These are phyloP conservation scores for Ladona fulva DNA, from an alignment of 1,140 invertebrate species.

Conservation along the genomic window DNA sequence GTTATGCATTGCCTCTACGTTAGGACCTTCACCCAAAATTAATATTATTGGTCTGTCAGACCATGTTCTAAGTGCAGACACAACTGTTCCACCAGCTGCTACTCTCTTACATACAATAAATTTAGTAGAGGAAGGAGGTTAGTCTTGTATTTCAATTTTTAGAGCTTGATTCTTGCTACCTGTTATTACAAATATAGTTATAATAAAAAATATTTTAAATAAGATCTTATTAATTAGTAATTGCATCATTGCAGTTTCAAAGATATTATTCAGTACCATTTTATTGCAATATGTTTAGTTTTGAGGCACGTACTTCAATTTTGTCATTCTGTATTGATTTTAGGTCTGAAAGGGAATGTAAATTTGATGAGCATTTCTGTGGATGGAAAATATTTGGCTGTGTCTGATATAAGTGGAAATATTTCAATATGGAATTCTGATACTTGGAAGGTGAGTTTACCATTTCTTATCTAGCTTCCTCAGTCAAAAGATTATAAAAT, in stretches of 20 bases:
- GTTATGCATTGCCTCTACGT: background rate
- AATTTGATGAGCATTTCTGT: conserved; percentile 44
- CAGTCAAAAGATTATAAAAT: too few species aligned
- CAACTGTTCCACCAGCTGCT: background rate
- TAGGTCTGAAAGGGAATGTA: conserved; percentile 42
- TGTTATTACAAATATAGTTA: too few species aligned
- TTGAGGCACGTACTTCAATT: too few species aligned
- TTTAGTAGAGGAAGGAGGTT: background rate
- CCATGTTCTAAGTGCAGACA: background rate
- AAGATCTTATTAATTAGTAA: too few species aligned
- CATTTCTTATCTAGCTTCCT: too few species aligned
- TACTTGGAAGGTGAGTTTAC: conserved; percentile 16
- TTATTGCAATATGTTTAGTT: too few species aligned
- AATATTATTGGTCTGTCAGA: background rate
- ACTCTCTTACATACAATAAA: background rate
- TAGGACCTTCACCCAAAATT: background rate
- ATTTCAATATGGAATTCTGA: conserved; percentile 48
- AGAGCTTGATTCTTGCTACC: too few species aligned
- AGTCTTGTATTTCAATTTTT: too few species aligned
- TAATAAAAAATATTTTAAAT: too few species aligned
- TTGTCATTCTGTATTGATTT: background rate
- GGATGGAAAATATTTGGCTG: conserved; percentile 50
- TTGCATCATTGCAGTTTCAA: too few species aligned
- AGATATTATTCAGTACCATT: too few species aligned
- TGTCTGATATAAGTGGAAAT: conserved; percentile 45